Conservation (phyloP, 1,140 invertebrate species). For the Habropoda laboriosa region DNA sequence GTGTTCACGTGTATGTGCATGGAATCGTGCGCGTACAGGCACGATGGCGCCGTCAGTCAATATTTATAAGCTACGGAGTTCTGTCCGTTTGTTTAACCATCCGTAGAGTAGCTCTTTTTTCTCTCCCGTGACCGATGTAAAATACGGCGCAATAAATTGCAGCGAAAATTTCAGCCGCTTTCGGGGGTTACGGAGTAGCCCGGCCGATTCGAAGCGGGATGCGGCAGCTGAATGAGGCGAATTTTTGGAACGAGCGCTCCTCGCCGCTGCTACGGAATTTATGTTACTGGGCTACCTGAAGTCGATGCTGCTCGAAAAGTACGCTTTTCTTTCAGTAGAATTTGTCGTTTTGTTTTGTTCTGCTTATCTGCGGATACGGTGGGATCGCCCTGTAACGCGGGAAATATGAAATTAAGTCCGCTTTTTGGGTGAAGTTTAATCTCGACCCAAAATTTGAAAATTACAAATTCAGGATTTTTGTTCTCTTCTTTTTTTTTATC, state of each 20-base stretch:
- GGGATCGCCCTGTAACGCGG: no score
- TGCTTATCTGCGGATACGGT: no score
- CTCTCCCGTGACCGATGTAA: background rate
- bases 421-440: no score
- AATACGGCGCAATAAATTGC: constrained; percentile 19
- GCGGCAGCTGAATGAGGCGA: no score
- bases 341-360: no score
- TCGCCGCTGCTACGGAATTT: background rate
- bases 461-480: no score
- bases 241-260: background rate
- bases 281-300: background rate
- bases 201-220: background rate
- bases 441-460: no score
- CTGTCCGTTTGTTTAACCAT: constrained; percentile 20
- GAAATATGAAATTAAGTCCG: no score
- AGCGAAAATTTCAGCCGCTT: background rate
- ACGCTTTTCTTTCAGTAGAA: no score
- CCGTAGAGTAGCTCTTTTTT: background rate
- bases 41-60: constrained; percentile 37
- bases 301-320: no score
- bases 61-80: constrained; percentile 38
- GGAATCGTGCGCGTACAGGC: background rate
- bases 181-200: background rate
- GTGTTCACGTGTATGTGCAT: background rate
- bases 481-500: no score